Evolutionary conservation across 2,113 vertebrate species (phyloP).

Genomic region (Lathamus discolor): DNA sequence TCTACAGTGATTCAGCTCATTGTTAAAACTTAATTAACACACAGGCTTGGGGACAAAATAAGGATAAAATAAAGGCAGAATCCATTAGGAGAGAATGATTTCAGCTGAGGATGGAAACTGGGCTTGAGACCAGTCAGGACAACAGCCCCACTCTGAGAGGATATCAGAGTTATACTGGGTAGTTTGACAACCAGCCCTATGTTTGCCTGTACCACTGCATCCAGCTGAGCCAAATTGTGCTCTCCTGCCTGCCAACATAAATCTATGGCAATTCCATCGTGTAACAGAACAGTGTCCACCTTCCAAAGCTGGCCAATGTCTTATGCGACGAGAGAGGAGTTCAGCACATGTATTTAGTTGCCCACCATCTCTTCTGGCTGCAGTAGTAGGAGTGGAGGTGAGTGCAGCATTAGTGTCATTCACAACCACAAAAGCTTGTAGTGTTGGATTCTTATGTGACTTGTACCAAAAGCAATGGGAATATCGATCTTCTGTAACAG

Average conservation of each 20-base stretch:
- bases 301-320: not conserved
- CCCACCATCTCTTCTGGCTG: not conserved
- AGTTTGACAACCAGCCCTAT: not conserved
- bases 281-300: not conserved
- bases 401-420: not conserved
- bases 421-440: not conserved
- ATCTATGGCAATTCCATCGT: not conserved
- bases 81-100: not conserved
- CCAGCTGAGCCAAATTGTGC: not conserved
- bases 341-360: not conserved
- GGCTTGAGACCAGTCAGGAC: not conserved
- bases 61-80: not conserved
- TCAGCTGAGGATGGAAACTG: not conserved
- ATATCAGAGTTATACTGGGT: not conserved
- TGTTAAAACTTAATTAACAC: constrained; percentile 61
- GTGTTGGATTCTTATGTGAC: not conserved
- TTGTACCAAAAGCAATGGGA: not conserved
- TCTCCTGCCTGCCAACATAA: not conserved
- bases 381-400: not conserved
- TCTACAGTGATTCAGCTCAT: constrained; percentile 10
- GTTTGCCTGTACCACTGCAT: not conserved
- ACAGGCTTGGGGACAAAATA: constrained; percentile 7
- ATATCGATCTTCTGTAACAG: constrained; percentile 18
- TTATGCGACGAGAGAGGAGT: not conserved
- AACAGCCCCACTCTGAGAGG: not conserved